Evolutionary conservation across 2,888 invertebrate species (phyloP).

Genomic region (Sicus ferrugineus): DNA sequence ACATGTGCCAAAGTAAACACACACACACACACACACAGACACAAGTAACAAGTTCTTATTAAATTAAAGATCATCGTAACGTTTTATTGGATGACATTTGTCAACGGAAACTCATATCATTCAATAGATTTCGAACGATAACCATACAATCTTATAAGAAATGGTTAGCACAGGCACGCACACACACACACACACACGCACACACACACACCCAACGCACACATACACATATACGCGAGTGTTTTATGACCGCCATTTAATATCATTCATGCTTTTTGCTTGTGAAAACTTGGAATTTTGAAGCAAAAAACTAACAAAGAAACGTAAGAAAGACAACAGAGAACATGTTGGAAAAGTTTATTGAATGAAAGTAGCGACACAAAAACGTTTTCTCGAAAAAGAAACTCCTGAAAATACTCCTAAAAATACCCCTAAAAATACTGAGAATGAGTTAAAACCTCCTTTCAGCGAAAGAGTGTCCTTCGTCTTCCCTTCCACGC

Average conservation of each 20-base stretch:
- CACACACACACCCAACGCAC: conserved; percentile 3
- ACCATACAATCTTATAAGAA: too few relatives aligned
- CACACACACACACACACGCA: background rate
- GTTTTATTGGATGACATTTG: conserved; percentile 40
- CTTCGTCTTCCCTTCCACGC: background rate
- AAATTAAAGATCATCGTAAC: conserved; percentile 40
- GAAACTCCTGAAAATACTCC: too few relatives aligned
- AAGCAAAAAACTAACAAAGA: background rate
- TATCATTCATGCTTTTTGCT: background rate
- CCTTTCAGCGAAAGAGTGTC: too few relatives aligned
- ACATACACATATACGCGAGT: background rate
- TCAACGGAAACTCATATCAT: conserved; percentile 26
- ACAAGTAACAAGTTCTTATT: conserved; percentile 33
- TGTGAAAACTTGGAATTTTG: background rate
- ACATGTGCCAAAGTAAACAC: background rate
- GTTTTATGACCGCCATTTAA: background rate
- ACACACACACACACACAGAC: background rate
- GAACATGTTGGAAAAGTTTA: background rate
- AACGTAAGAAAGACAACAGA: background rate
- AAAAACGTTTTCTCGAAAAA: too few relatives aligned
- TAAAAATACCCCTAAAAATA: too few relatives aligned
- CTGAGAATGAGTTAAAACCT: too few relatives aligned
- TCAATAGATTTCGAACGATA: conserved; percentile 11
- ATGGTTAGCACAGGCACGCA: too few relatives aligned
- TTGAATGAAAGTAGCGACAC: background rate